Percentiles rank a stretch among this genome's conserved stretches.
Conservation (phyloP, 2,113 vertebrate species). For the Theristicus caerulescens region DNA sequence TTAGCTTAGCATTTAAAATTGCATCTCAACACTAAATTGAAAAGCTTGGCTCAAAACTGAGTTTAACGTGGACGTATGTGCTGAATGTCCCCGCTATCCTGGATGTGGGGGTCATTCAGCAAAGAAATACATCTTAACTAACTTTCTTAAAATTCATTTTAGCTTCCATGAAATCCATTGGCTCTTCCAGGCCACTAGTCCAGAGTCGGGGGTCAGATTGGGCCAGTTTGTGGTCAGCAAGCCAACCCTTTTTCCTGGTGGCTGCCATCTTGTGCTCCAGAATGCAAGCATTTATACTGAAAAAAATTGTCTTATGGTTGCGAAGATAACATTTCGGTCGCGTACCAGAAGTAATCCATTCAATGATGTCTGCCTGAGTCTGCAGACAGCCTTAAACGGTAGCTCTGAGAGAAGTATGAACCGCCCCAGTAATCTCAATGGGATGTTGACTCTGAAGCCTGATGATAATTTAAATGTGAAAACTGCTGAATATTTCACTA, state of each 20-base stretch:
- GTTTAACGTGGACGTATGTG: not conserved
- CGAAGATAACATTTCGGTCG: slow-evolving; percentile 59
- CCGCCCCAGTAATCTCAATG: slow-evolving; percentile 71
- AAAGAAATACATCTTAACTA: slow-evolving; percentile 55
- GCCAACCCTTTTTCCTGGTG: slow-evolving; percentile 59
- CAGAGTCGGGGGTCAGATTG: slow-evolving; percentile 61
- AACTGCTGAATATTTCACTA: slow-evolving; percentile 72
- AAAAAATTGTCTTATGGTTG: slow-evolving; percentile 65
- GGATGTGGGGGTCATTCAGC: slow-evolving; percentile 39
- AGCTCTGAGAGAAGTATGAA: slow-evolving; percentile 72
- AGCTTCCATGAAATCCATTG: slow-evolving; percentile 70
- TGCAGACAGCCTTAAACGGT: slow-evolving; percentile 69
- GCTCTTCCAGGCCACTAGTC: slow-evolving; percentile 70
- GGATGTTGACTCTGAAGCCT: slow-evolving; percentile 74
- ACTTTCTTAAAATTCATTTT: slow-evolving; percentile 71
- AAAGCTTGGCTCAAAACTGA: slow-evolving; percentile 59
- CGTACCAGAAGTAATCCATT: slow-evolving; percentile 64
- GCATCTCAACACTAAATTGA: not conserved
- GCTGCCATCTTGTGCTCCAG: slow-evolving; percentile 66
- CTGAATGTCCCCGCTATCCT: slow-evolving; percentile 34
- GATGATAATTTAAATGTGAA: slow-evolving; percentile 72
- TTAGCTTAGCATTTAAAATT: slow-evolving; percentile 4
- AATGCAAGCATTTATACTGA: slow-evolving; percentile 67
- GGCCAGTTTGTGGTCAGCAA: slow-evolving; percentile 65
- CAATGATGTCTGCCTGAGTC: slow-evolving; percentile 71